phyloP scores from a whole-genome alignment of 2,797 vertebrate genomes.

The Myotis daubentonii region DNA sequence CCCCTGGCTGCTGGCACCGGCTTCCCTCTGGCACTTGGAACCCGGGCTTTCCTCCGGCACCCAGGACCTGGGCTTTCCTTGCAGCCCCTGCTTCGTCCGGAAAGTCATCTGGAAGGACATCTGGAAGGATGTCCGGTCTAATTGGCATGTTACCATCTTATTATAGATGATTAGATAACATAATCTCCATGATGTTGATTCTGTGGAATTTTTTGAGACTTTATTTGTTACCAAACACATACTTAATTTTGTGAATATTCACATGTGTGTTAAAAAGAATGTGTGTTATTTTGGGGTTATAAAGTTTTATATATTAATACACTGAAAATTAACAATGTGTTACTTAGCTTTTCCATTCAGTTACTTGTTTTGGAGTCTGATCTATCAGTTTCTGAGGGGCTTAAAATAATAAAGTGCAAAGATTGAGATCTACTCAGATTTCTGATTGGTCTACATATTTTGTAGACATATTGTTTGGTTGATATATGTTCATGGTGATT shows the following conservation, averaged over 20 bases:
- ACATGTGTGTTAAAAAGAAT: slow-evolving; percentile 5
- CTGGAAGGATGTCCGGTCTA: too few relatives aligned
- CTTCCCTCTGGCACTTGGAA: background rate
- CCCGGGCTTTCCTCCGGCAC: too few relatives aligned
- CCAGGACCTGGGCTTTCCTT: too few relatives aligned
- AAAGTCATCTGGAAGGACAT: too few relatives aligned
- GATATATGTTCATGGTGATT: background rate
- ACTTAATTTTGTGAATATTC: slow-evolving; percentile 36
- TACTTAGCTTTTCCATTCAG: background rate
- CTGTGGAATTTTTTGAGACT: slow-evolving; percentile 16
- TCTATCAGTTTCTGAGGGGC: background rate
- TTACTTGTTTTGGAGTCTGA: background rate
- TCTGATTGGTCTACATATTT: background rate
- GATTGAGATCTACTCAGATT: background rate
- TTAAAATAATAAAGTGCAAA: background rate
- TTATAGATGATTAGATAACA: background rate
- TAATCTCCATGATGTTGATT: background rate
- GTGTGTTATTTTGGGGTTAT: background rate
- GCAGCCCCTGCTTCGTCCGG: accelerated
- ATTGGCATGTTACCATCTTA: too few relatives aligned
- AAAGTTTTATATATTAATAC: background rate
- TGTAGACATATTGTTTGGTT: background rate
- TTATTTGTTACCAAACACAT: background rate
- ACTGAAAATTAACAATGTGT: background rate
- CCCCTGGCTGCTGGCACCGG: too few relatives aligned